Conservation (phyloP, 2,888 invertebrate species). For the Prionchulus punctatus region DNA sequence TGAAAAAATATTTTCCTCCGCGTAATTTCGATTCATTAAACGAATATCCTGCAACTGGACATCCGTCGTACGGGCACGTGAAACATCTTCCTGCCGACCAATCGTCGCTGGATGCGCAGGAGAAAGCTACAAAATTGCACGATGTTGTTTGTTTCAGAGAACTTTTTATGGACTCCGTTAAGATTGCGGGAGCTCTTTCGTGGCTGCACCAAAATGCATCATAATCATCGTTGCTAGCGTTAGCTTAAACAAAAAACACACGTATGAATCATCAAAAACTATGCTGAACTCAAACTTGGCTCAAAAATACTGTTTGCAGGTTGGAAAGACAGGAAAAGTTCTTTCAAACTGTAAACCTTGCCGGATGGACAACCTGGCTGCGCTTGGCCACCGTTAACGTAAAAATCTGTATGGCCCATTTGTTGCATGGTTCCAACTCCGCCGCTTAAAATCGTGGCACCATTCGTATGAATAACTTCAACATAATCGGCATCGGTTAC, state of each 20-base stretch:
- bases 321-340: too few species aligned
- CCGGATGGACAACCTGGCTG: constrained; percentile 1
- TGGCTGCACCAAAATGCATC: too few species aligned
- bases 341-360: too few species aligned
- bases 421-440: constrained; percentile 11
- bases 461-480: constrained; percentile 28
- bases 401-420: constrained; percentile 12
- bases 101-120: constrained; percentile 60
- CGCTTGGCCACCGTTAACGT: constrained; percentile 11
- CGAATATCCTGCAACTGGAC: background rate
- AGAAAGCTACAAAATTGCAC: constrained; percentile 60
- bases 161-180: constrained; percentile 55
- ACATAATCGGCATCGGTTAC: constrained; percentile 26
- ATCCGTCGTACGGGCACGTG: background rate
- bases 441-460: constrained; percentile 11
- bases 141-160: constrained; percentile 38
- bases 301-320: too few species aligned
- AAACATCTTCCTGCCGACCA: constrained; percentile 57
- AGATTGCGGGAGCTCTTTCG: constrained; percentile 62
- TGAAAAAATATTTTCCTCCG: background rate
- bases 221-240: too few species aligned
- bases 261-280: too few species aligned
- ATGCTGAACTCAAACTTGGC: too few species aligned
- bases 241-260: too few species aligned
- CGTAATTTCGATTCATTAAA: background rate